A percentile compares a stretch with the other conserved stretches of the same genome.
Evolutionary conservation across 1,140 invertebrate species (phyloP).

Genomic region (Heliconius hermathena): DNA sequence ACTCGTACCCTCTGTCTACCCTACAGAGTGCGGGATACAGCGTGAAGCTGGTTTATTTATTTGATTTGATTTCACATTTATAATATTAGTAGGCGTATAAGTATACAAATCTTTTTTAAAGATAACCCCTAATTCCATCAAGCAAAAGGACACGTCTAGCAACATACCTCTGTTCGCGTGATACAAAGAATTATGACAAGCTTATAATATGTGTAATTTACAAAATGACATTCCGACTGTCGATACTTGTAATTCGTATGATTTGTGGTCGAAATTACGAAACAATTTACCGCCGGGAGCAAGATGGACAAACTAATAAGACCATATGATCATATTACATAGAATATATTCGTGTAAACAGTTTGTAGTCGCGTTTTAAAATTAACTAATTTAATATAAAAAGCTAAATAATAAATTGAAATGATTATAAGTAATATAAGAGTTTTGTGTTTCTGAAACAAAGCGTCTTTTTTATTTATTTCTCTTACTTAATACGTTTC

Average conservation of each 20-base stretch:
- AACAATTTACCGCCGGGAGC: slow-evolving; percentile 55
- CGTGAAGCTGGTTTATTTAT: too few species aligned
- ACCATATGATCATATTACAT: not conserved
- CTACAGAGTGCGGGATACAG: too few species aligned
- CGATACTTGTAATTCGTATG: slow-evolving; percentile 56
- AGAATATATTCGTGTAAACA: not conserved
- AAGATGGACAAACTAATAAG: slow-evolving; percentile 21
- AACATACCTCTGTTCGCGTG: slow-evolving; percentile 64
- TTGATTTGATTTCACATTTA: not conserved
- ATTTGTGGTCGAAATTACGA: slow-evolving; percentile 66
- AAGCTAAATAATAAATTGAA: not conserved
- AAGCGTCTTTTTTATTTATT: too few species aligned
- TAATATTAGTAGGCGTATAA: not conserved
- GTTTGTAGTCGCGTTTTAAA: not conserved
- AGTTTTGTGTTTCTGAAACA: too few species aligned
- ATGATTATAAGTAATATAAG: too few species aligned
- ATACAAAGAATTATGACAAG: slow-evolving; percentile 59
- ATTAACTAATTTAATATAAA: not conserved
- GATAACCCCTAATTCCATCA: not conserved
- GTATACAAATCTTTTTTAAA: not conserved
- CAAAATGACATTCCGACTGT: slow-evolving; percentile 72
- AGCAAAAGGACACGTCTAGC: slow-evolving; percentile 17
- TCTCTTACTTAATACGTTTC: too few species aligned
- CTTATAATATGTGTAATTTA: slow-evolving; percentile 67
- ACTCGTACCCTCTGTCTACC: too few species aligned